phyloP scores from a whole-genome alignment of 2,797 vertebrate species.

The Onychomys leucogaster region DNA sequence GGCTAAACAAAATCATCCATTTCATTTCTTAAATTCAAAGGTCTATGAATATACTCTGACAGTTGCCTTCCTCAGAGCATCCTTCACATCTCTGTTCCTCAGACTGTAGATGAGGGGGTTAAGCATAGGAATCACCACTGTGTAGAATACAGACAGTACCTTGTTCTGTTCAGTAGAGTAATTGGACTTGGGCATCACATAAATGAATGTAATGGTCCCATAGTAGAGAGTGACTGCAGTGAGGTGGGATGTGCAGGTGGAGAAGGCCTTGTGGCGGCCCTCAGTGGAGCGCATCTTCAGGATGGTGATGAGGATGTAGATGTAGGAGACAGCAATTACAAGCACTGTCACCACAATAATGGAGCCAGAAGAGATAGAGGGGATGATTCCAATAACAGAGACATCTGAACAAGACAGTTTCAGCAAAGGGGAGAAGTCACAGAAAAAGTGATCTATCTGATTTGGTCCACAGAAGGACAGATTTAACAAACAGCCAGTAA shows the following conservation, averaged over 20 bases:
- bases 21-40: not conserved
- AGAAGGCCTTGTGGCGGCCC: conserved; percentile 67
- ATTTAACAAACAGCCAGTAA: conserved; percentile 49
- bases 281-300: conserved; percentile 56
- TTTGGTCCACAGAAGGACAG: conserved; percentile 73
- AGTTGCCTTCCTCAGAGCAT: not conserved
- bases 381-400: conserved; percentile 38
- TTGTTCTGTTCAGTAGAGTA: conserved; percentile 68
- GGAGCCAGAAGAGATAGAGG: conserved; percentile 32
- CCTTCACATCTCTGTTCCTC: conserved; percentile 41
- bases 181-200: conserved; percentile 68
- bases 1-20: not conserved
- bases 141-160: conserved; percentile 69
- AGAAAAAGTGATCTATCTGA: conserved; percentile 74
- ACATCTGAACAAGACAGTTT: conserved; percentile 72
- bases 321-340: not conserved
- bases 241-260: conserved; percentile 73
- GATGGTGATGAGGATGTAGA: conserved; percentile 64
- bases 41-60: not conserved
- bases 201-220: conserved; percentile 61
- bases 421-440: conserved; percentile 74
- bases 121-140: conserved; percentile 71
- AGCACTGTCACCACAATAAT: not conserved
- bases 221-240: conserved; percentile 59
- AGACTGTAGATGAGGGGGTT: conserved; percentile 76